Base-by-base conservation (phyloP, 2,888 invertebrate genomes). In the Cephus runcator region DNA sequence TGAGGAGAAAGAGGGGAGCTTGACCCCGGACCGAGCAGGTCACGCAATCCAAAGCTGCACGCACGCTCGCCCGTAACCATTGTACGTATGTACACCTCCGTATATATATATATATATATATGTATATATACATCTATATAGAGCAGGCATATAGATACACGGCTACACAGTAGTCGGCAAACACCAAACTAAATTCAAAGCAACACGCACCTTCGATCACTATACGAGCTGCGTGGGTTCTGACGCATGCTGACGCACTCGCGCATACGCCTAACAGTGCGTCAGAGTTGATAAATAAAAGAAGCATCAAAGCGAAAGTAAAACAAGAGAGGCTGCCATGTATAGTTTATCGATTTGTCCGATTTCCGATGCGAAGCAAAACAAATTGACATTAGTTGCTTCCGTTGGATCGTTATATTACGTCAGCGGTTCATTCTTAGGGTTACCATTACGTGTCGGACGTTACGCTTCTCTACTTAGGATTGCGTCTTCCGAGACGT, bases 41-140 rank as follows among this genome's bases (percentile, higher is more conserved):
- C 83, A 83, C 83, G 82, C 83, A 79, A 83, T 81, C 80, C 79
- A 75, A 80, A 79, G 77, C 34, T 75, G 77, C 79, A 79, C 80
- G 80, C 76, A 81, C 77, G 23, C 56, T 56, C 40, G 23, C 2
- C 4, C 23, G 6, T 40, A 40, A 40, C 15, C 40, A 23, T 40
- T 40, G 40, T 40, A 40, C 23, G 12, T 36, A 12, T 34, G 9
- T 15, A 40, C 23, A 1, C 15, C 15, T 23, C 1, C 34, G 34
- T 34, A 3, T 36, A 11, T 34, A 34, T 34, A 11, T 34, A 31
- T 31, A 9, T 11, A 1, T 34, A 34, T 34, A 34, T 11, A 35
- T 35, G 3, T 35, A 56, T 9, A 40, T 2, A 40, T 23, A 40
- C 4, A 56, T 2, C 23, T 23, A 56, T 56, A 23, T 2, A 23